phyloP scores from a whole-genome alignment of 2,888 invertebrate genomes.

The Drosophila setosimentum region DNA sequence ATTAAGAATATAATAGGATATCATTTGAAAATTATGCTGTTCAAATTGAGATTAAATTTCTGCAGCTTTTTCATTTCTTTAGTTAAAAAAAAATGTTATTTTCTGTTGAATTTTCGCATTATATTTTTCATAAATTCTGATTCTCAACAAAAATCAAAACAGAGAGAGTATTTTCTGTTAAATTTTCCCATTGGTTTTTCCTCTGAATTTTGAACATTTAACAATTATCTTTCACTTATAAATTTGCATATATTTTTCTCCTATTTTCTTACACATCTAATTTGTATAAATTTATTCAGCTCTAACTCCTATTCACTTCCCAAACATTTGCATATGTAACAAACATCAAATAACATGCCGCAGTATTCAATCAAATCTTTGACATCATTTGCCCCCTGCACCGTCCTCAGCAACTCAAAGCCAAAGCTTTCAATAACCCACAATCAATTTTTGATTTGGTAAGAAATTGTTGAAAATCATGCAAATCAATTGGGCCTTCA shows the following conservation, averaged over 20 bases:
- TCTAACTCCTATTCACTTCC: neutral
- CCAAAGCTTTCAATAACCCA: constrained; percentile 21
- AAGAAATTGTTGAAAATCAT: constrained; percentile 62
- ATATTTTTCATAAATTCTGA: neutral
- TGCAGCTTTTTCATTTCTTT: neutral
- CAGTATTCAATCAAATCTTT: constrained; percentile 20
- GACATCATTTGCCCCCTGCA: constrained; percentile 53
- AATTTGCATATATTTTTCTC: neutral
- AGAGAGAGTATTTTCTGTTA: neutral
- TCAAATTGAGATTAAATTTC: neutral
- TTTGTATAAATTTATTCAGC: neutral
- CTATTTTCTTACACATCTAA: neutral
- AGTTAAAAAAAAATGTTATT: neutral
- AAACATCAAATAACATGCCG: constrained; percentile 8
- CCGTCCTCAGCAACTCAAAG: neutral
- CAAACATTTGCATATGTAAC: neutral
- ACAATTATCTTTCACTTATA: neutral
- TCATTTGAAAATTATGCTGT: neutral
- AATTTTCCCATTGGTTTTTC: neutral
- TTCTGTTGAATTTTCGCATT: neutral
- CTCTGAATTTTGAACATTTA: neutral
- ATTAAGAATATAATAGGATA: neutral
- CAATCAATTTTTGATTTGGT: constrained; percentile 37
- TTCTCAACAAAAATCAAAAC: neutral
- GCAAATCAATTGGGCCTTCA: constrained; percentile 70